These are phyloP conservation scores for Halocynthia roretzi DNA, from an alignment of 23 tunicate species.

Conservation along the genomic window DNA sequence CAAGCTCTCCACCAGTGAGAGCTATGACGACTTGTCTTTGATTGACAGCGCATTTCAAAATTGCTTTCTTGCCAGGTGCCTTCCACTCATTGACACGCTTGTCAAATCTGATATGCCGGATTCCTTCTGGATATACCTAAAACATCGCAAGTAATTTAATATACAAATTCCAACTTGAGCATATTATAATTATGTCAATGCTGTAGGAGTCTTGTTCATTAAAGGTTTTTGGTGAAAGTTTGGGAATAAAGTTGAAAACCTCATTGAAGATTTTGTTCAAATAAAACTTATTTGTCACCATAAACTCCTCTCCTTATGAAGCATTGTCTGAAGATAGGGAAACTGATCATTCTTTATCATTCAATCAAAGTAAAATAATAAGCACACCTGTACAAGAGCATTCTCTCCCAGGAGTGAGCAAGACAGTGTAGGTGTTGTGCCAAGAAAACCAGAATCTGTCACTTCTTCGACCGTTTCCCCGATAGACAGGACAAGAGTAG, in stretches of 20 bases:
- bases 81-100: slow-evolving; percentile 99
- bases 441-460: slow-evolving; percentile 99
- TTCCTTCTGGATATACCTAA: slow-evolving; percentile 98
- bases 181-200: too few species aligned
- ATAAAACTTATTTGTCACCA: too few species aligned
- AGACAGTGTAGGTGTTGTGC: slow-evolving; percentile 96
- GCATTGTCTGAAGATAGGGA: too few species aligned
- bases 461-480: slow-evolving; percentile 99
- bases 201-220: too few species aligned
- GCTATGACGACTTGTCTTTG: slow-evolving; percentile 98
- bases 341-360: too few species aligned
- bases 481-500: slow-evolving; percentile 92
- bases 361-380: too few species aligned
- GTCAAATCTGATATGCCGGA: slow-evolving; percentile 91
- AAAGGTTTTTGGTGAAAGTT: too few species aligned
- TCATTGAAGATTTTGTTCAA: too few species aligned
- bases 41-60: slow-evolving; percentile 90
- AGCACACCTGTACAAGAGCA: slow-evolving; percentile 94
- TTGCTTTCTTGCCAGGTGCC: slow-evolving; percentile 91
- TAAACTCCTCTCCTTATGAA: too few species aligned
- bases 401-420: slow-evolving; percentile 95
- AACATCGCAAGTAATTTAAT: background rate
- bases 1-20: slow-evolving; percentile 93
- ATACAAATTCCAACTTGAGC: too few species aligned
- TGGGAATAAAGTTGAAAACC: too few species aligned